Conservation (phyloP, 2,113 vertebrate species). For the Mirounga angustirostris region DNA sequence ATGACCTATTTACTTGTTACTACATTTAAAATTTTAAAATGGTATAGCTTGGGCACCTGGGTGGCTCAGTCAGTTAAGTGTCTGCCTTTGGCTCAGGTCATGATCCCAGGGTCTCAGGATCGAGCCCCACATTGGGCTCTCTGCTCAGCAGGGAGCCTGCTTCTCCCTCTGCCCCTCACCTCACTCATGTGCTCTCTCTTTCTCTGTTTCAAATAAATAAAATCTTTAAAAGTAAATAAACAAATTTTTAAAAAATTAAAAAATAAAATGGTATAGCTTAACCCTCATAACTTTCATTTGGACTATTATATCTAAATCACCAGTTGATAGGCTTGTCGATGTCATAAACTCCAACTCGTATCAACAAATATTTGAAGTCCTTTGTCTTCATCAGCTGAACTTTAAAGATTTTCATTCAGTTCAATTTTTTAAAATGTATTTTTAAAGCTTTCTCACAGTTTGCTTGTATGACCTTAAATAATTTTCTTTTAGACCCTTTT, state of each 20-base stretch:
- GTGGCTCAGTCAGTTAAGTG: too few relatives aligned
- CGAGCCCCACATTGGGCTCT: too few relatives aligned
- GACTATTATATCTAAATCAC: background rate
- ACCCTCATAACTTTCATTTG: background rate
- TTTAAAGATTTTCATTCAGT: slow-evolving; percentile 1
- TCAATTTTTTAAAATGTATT: background rate
- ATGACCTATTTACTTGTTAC: background rate
- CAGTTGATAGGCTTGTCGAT: background rate
- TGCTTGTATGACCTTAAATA: background rate
- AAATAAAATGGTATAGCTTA: background rate
- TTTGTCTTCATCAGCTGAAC: background rate
- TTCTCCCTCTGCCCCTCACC: too few relatives aligned
- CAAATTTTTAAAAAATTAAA: too few relatives aligned
- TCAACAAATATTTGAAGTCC: background rate
- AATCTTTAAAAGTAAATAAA: too few relatives aligned
- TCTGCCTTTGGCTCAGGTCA: too few relatives aligned
- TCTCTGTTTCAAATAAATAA: too few relatives aligned
- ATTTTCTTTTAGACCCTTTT: background rate
- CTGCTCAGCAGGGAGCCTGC: too few relatives aligned
- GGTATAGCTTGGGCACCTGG: background rate
- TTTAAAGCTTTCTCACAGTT: background rate
- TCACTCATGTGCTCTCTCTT: too few relatives aligned
- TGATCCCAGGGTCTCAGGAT: too few relatives aligned
- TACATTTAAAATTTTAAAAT: background rate
- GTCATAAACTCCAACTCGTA: background rate